These are phyloP conservation scores for Microctonus hyperodae DNA, from an alignment of 2,888 invertebrate genomes.

Conservation along the genomic window DNA sequence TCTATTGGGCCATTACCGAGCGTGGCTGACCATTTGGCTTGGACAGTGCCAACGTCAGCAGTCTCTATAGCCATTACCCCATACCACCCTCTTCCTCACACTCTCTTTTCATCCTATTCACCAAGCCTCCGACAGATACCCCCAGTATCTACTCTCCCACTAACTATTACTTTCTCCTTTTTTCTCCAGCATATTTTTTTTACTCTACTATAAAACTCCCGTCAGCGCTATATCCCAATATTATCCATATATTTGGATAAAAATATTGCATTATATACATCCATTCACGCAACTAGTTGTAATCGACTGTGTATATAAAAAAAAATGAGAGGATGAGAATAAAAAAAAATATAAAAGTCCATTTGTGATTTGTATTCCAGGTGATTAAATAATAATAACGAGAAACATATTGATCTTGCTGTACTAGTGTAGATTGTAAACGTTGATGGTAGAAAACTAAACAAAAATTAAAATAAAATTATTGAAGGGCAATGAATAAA, in stretches of 20 bases:
- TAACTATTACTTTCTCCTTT: conserved; percentile 19
- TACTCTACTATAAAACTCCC: background rate
- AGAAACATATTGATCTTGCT: conserved; percentile 26
- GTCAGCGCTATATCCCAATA: background rate
- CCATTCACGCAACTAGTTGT: background rate
- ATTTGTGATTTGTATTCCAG: background rate
- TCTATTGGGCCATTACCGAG: conserved; percentile 63
- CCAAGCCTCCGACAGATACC: background rate
- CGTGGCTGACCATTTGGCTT: conserved; percentile 60
- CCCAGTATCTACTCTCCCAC: too few relatives aligned
- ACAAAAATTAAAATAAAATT: conserved; percentile 27
- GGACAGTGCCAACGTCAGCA: conserved; percentile 61
- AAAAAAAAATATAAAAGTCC: background rate
- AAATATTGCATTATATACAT: background rate
- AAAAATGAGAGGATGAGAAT: background rate
- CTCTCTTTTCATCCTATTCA: conserved; percentile 10
- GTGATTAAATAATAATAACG: conserved; percentile 13
- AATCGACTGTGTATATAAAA: background rate
- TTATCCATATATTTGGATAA: background rate
- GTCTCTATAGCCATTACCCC: conserved; percentile 44
- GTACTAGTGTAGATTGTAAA: background rate
- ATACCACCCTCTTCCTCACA: too few relatives aligned
- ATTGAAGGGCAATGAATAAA: conserved; percentile 3
- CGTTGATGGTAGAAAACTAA: background rate
- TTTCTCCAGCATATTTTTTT: background rate